phyloP scores from a whole-genome alignment of 2,888 invertebrate genomes.

The Gymnocheta viridis region DNA sequence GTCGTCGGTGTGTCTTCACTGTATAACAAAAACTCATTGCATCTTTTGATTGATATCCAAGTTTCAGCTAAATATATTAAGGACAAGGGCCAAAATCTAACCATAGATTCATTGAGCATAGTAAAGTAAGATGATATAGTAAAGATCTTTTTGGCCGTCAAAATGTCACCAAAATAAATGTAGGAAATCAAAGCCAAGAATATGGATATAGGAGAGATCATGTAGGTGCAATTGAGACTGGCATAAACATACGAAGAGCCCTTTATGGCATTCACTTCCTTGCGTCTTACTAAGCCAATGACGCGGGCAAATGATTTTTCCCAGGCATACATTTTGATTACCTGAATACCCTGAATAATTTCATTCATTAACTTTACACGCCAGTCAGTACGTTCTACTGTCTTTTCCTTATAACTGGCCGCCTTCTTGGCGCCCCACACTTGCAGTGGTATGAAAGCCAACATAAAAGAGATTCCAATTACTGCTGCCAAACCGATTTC shows the following conservation, averaged over 20 bases:
- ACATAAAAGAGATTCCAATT: constrained; percentile 87
- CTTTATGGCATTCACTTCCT: constrained; percentile 87
- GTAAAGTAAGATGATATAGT: constrained; percentile 92
- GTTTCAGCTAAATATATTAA: constrained; percentile 90
- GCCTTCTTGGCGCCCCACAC: constrained; percentile 88
- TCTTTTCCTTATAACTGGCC: constrained; percentile 86
- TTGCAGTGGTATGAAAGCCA: constrained; percentile 89
- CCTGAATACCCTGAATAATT: constrained; percentile 90
- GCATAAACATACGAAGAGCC: constrained; percentile 87
- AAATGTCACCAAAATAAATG: constrained; percentile 84
- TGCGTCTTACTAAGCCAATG: constrained; percentile 88
- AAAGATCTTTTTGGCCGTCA: constrained; percentile 90
- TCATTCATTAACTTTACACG: constrained; percentile 95
- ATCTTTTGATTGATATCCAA: constrained; percentile 87
- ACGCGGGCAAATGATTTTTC: constrained; percentile 90
- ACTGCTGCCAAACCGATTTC: constrained; percentile 86
- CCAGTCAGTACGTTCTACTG: constrained; percentile 91
- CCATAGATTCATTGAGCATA: constrained; percentile 89
- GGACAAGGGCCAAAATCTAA: constrained; percentile 90
- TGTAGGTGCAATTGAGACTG: constrained; percentile 87
- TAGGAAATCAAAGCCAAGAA: constrained; percentile 89
- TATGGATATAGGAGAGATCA: constrained; percentile 90
- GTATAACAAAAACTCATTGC: constrained; percentile 85
- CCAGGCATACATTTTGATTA: constrained; percentile 95
- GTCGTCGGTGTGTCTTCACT: constrained; percentile 69